Evolutionary conservation across 2,113 vertebrate species (phyloP).

Genomic region (Chrysemys picta): DNA sequence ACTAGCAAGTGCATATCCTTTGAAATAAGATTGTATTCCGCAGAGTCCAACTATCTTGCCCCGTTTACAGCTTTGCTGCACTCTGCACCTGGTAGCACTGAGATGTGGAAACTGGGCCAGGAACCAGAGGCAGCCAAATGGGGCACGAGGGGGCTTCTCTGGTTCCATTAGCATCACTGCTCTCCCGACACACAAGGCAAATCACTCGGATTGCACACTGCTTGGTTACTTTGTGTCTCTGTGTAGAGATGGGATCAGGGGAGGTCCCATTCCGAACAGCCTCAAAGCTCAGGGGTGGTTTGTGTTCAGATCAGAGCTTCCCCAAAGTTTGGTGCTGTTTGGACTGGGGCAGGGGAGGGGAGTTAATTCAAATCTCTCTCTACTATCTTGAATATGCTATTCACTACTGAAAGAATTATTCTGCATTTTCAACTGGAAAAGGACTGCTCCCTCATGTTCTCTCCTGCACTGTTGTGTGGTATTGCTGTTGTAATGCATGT

Average conservation of each 20-base stretch:
- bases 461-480: not conserved
- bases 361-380: not conserved
- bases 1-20: not conserved
- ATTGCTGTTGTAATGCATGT: not conserved
- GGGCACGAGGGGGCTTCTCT: not conserved
- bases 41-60: not conserved
- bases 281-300: constrained; percentile 2
- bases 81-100: not conserved
- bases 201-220: not conserved
- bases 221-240: not conserved
- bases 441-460: not conserved
- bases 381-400: not conserved
- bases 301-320: constrained; percentile 12
- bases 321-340: not conserved
- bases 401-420: constrained; percentile 20
- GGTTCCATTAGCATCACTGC: not conserved
- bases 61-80: not conserved
- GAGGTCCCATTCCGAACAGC: not conserved
- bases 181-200: not conserved
- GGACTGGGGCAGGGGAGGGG: not conserved
- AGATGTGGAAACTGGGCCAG: not conserved
- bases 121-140: not conserved
- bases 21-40: accelerated
- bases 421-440: constrained; percentile 1
- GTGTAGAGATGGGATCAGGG: not conserved